Conservation (phyloP, 1,140 invertebrate species). For the Berghia stephanieae region DNA sequence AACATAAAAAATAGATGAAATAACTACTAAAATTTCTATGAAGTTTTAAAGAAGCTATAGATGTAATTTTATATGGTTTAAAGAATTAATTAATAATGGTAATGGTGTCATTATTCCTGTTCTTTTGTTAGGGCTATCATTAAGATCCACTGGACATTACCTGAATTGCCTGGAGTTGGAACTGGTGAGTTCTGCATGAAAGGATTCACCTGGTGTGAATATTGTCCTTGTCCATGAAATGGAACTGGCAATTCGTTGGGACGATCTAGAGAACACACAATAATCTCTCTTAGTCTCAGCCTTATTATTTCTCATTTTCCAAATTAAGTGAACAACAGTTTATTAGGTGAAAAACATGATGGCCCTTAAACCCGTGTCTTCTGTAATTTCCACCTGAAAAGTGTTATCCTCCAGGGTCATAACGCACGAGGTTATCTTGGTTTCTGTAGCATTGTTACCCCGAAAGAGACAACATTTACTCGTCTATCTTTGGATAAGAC, state of each 20-base stretch:
- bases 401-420: background rate
- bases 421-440: background rate
- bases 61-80: background rate
- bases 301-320: background rate
- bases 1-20: background rate
- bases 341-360: background rate
- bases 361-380: background rate
- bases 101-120: background rate
- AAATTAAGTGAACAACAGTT: background rate
- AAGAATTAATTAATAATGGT: background rate
- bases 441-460: too few species aligned
- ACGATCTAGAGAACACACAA: constrained; percentile 33
- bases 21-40: background rate
- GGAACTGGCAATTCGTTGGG: constrained; percentile 60
- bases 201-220: constrained; percentile 61
- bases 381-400: background rate
- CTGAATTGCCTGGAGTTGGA: constrained; percentile 60
- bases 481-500: too few species aligned
- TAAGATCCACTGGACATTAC: constrained; percentile 39
- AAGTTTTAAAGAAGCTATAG: background rate
- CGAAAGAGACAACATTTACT: too few species aligned
- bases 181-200: constrained; percentile 51
- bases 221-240: constrained; percentile 63
- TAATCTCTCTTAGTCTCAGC: background rate
- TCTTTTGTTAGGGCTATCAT: background rate